Percentiles rank a stretch among this genome's conserved stretches.
Evolutionary conservation across 2,113 vertebrate genomes (phyloP).

Genomic region (Gallinago undulata): DNA sequence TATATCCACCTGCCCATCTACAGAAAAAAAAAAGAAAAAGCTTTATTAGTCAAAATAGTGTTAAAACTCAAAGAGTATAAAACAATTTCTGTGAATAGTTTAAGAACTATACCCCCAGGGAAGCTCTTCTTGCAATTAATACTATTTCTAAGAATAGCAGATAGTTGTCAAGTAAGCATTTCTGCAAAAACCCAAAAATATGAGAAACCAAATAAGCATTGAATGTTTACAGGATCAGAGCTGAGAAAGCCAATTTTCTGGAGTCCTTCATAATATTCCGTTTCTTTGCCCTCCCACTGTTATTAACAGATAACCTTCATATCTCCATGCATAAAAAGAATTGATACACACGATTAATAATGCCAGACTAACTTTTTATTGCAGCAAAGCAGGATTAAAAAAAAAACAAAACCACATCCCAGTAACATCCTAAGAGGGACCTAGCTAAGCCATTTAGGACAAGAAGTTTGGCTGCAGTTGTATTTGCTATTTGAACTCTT

Average conservation of each 20-base stretch:
- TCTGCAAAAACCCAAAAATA: background rate
- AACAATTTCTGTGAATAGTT: background rate
- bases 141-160: background rate
- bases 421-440: background rate
- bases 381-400: background rate
- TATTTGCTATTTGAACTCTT: background rate
- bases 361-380: background rate
- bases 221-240: background rate
- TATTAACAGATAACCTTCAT: background rate
- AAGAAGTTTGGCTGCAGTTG: background rate
- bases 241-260: background rate
- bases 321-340: background rate
- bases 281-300: background rate
- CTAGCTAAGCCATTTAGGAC: background rate
- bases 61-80: background rate
- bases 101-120: background rate
- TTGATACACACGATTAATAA: background rate
- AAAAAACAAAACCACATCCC: background rate
- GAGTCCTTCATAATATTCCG: background rate
- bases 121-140: background rate
- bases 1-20: conserved; percentile 85
- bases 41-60: background rate
- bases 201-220: background rate
- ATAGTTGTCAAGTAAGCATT: background rate
- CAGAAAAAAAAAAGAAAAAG: background rate